Percentiles rank a stretch among this genome's conserved stretches.
These are phyloP conservation scores for Lymantria dispar DNA, from an alignment of 2,888 invertebrate species.

Conservation along the genomic window DNA sequence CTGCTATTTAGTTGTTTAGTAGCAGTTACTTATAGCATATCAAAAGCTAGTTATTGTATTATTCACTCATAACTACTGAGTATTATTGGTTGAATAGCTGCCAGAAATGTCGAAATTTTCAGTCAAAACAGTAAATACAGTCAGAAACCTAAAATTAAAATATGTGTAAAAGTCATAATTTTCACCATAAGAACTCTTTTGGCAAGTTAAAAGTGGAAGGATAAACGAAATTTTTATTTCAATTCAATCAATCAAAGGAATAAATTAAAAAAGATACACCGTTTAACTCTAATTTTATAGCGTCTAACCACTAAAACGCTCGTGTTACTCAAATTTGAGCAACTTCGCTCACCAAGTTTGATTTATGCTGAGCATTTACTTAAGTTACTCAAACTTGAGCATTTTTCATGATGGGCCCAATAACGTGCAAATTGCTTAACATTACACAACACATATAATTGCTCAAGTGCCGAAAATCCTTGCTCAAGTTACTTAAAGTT, in stretches of 20 bases:
- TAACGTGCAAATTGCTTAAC: slow-evolving; percentile 20
- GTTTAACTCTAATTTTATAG: slow-evolving; percentile 31
- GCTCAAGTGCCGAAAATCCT: slow-evolving; percentile 6
- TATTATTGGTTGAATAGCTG: slow-evolving; percentile 16
- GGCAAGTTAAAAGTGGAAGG: slow-evolving; percentile 47
- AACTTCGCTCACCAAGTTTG: slow-evolving; percentile 3
- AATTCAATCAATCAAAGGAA: slow-evolving; percentile 22
- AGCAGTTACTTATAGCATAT: background rate
- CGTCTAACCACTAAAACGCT: slow-evolving; percentile 33
- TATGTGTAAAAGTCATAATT: slow-evolving; percentile 32
- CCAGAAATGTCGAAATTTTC: slow-evolving; percentile 12
- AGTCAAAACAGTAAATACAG: slow-evolving; percentile 24
- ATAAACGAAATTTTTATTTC: slow-evolving; percentile 16
- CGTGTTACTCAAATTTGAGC: slow-evolving; percentile 21
- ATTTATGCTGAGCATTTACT: slow-evolving; percentile 1
- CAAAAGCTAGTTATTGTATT: background rate
- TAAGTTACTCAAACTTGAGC: slow-evolving; percentile 20
- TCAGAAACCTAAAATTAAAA: slow-evolving; percentile 38
- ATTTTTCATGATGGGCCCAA: slow-evolving; percentile 9
- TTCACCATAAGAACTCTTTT: slow-evolving; percentile 50
- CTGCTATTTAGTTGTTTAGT: background rate
- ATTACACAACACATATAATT: slow-evolving; percentile 11
- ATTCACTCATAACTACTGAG: background rate
- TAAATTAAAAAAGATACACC: slow-evolving; percentile 30
- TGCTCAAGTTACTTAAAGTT: slow-evolving; percentile 11